A percentile compares a stretch with the other conserved stretches of the same genome.
Evolutionary conservation across 2,113 vertebrate species (phyloP).

Genomic region (Serilophus lunatus): DNA sequence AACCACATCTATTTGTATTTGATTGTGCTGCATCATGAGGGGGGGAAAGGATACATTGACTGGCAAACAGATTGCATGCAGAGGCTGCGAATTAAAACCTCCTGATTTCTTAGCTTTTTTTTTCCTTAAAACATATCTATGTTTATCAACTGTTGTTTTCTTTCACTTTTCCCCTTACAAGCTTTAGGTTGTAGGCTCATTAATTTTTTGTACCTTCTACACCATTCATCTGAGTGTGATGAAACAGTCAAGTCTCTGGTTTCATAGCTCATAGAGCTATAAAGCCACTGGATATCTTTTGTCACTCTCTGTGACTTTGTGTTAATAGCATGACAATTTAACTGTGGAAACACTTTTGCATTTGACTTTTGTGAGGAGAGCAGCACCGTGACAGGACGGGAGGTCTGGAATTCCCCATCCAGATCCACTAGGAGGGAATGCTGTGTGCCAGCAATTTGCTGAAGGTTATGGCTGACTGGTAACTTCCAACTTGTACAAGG

Average conservation of each 20-base stretch:
- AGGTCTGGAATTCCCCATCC: neutral
- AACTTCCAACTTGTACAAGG: neutral
- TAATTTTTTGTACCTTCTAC: constrained; percentile 5
- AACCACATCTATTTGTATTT: neutral
- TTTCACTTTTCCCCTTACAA: neutral
- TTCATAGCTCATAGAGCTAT: constrained; percentile 1
- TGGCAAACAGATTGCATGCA: neutral
- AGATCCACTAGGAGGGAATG: neutral
- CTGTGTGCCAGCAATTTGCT: constrained; percentile 27
- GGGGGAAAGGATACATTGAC: neutral
- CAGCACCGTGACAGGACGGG: neutral
- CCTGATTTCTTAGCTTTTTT: neutral
- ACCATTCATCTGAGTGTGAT: constrained; percentile 7
- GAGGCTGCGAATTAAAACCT: neutral
- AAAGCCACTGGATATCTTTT: constrained; percentile 17
- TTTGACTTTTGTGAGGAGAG: neutral
- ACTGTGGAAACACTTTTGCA: neutral
- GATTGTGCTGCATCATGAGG: neutral
- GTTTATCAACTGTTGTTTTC: neutral
- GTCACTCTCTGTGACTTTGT: constrained; percentile 8
- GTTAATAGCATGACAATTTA: neutral
- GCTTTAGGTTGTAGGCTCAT: neutral
- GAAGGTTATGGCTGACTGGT: neutral
- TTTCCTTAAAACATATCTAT: neutral
- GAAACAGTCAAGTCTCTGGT: constrained; percentile 16